These are phyloP conservation scores for Alcis repandata DNA, from an alignment of 2,888 invertebrate species.

Conservation along the genomic window DNA sequence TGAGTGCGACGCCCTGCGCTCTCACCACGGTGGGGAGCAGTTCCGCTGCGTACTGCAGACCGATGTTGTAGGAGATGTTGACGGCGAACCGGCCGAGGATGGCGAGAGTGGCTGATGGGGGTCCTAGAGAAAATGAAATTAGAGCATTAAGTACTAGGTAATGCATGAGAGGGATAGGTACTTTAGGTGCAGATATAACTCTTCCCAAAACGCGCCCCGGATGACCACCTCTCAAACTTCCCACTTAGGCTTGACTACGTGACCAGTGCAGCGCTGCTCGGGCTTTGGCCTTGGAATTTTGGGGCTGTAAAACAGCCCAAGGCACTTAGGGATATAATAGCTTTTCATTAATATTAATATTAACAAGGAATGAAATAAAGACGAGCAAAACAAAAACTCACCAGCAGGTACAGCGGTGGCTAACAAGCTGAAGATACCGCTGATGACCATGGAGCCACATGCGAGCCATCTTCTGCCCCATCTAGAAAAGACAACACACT, in stretches of 20 bases:
- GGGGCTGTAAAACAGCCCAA: too few species aligned
- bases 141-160: too few species aligned
- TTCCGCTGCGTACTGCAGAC: slow-evolving; percentile 95
- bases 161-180: too few species aligned
- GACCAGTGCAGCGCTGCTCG: too few species aligned
- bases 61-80: slow-evolving; percentile 96
- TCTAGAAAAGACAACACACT: slow-evolving; percentile 60
- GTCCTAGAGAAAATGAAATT: slow-evolving; percentile 75
- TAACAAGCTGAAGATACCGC: slow-evolving; percentile 92
- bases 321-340: too few species aligned
- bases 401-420: slow-evolving; percentile 92
- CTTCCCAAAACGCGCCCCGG: too few species aligned
- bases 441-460: slow-evolving; percentile 92
- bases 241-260: too few species aligned
- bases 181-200: too few species aligned
- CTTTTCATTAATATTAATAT: too few species aligned
- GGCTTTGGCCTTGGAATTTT: too few species aligned
- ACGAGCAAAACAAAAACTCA: slow-evolving; percentile 63
- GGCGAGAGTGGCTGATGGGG: slow-evolving; percentile 91
- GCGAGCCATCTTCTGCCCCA: slow-evolving; percentile 95
- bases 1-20: slow-evolving; percentile 94
- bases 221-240: too few species aligned
- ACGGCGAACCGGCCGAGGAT: slow-evolving; percentile 94
- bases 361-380: too few species aligned
- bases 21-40: slow-evolving; percentile 94